Base-by-base conservation (phyloP, 2,888 invertebrate genomes). In the Diadromus collaris region DNA sequence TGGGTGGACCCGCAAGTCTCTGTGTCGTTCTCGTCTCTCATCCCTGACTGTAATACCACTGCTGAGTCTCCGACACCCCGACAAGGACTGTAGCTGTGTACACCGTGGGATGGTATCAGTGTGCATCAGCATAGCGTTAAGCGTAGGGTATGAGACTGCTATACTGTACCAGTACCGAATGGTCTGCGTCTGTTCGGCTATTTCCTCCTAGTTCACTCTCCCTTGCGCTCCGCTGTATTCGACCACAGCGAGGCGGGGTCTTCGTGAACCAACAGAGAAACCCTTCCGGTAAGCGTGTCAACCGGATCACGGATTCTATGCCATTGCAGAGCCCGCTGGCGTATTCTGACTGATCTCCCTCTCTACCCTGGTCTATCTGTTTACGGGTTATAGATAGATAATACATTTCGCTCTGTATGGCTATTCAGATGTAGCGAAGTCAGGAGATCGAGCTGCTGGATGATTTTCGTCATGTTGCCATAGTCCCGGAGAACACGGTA, bases 201-300 rank as follows among this genome's bases (percentile, higher is more conserved):
- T 54, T 34, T 68, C 24, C 67, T 54, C 48, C 63, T 21, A 19
- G 54, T 58, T 64, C 73, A 56, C 38, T 54, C 73, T 29, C 51
- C 16, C 41, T 29, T 51, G 24, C 46, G 34, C 34, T 65, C 21
- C 56, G 63, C 29, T 46, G 44, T 68, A 56, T 56, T 69, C 29
- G 54, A 38, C 44, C 61, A 27, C 65, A 61, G 65, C 41, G 58
- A 75, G 58, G 29, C 46, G 19, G 58, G 75, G 65, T 68, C 64
- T 76, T 68, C 29, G 70, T 21, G 65, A 67, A 70, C 29, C 74
- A 70, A 61, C 67, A 56, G 19, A 24, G 56, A 56, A 64, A 69
- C 63, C 63, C 64, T 76, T 79, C 51, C 64, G 63, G 58, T 76
- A 72, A 48, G 63, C 79, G 48, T 58, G 76, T 79, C 79, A 69